Base-by-base conservation (phyloP, 2,113 vertebrate genomes). In the Camelus dromedarius region DNA sequence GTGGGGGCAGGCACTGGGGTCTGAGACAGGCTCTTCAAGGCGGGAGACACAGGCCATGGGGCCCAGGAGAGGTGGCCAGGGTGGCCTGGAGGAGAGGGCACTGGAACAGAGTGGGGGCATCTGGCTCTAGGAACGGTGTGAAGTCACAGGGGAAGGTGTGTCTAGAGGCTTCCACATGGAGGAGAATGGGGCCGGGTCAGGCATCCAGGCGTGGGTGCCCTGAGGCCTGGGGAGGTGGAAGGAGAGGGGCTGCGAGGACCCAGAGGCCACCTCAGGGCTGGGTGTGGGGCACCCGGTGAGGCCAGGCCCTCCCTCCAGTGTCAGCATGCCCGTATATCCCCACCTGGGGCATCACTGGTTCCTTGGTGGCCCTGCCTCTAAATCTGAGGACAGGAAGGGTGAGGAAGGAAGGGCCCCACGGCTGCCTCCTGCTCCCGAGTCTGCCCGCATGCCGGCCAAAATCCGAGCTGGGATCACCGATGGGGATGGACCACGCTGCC, bases 1-100 rank as follows among this genome's bases (percentile, higher is more conserved):
- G 5, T 18, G 14, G 8, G 32, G 84, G 7, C 28, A 1, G 1
- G 5, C 0, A 0, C 28, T 58, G 38, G 28, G 73, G 13, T 16
- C 48, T 46, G 14, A 14, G 46, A 19, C 22, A 5, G 38, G 42
- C 32, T 84, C 14, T 64, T 32, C 0, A 0, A 56, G 54, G 64
- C 18, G 3, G 46, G 13, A 46, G 50, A 2, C 35, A 0, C 15
- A 16, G 12, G 60, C 52, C 72, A 30, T 15, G 60, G 69, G 24
- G 4, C 2, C 20, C 16, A 0, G 0, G 8, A 77, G 35, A 54
- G 54, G 24, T 13, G 30, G 76, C 32, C 2, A 0, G n/a, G 30
- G 46, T 0, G 24, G 19, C 73, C 32, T 20, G 35, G 38, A 5
- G 2, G 13, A 38, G 30, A 9, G n/a, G 42, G 2, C 5, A 5